Base-by-base conservation (phyloP, 2,797 vertebrate genomes). In the Tokudaia tokunoshimensis region DNA sequence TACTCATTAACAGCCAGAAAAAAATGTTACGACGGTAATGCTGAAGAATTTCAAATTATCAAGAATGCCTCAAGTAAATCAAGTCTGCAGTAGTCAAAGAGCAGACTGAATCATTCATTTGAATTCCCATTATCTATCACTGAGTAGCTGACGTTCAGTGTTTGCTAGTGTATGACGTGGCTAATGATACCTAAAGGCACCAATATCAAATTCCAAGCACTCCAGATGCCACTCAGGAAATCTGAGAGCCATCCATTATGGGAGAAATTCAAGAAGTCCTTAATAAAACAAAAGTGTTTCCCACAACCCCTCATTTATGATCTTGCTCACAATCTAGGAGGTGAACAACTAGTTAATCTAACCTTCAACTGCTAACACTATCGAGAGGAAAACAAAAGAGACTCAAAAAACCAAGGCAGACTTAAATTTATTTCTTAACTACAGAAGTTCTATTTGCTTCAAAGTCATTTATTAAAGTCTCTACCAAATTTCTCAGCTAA, bases 221-320 rank as follows among this genome's bases (percentile, higher is more conserved):
- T 89, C 6, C 79, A 92, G 94, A 95, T 93, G 57, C 44, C 75
- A 91, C 59, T 88, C 55, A 83, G 93, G 96, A 94, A 96, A 95
- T 85, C 86, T 11, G 84, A 89, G 57, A 91, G 70, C 59, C 57
- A 78, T 2, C 52, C 63, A 94, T 15, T 37, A 74, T 52, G 63
- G 61, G 89, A 89, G 50, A 94, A 93, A 95, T 74, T 67, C 55
- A 95, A 95, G 41, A 94, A 95, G 90, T 50, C 94, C 8, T 76
- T 50, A 89, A 89, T 47, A 94, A 95, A 96, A 95, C 41, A 37
- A 94, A 94, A n/a, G 78, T 31, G 57, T 31, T 94, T 82, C 92
- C 44, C 63, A 91, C 8, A 89, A 47, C 63, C 57, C 84, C 34
- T 91, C 22, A 95, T 59, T 92, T 81, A 80, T 61, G 74, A 76